Evolutionary conservation across 2,113 vertebrate genomes (phyloP).

Genomic region (Irena cyanogastra): DNA sequence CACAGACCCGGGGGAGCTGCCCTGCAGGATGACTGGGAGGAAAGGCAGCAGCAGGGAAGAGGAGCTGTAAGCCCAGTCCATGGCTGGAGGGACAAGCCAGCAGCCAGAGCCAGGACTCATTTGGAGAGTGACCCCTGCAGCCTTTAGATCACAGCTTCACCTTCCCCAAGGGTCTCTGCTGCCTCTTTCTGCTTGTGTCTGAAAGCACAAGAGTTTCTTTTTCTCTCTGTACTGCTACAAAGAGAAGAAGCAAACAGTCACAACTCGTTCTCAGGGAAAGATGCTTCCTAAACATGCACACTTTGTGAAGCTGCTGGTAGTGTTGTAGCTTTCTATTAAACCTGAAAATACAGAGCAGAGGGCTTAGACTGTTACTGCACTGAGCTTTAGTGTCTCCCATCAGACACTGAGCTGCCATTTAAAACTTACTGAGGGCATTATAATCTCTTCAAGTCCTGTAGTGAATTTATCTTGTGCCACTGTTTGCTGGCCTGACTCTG

Average conservation of each 20-base stretch:
- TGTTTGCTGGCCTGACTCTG: background rate
- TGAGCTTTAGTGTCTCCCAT: background rate
- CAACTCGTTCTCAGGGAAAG: background rate
- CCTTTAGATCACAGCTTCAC: background rate
- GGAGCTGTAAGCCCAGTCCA: background rate
- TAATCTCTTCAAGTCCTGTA: background rate
- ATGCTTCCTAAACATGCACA: background rate
- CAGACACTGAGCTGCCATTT: background rate
- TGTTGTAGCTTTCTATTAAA: background rate
- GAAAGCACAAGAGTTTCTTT: background rate
- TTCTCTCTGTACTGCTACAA: background rate
- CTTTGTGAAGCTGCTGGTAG: background rate
- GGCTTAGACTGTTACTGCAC: background rate
- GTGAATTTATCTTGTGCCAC: background rate
- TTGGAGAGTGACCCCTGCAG: background rate
- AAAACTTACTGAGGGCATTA: background rate
- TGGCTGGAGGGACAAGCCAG: background rate
- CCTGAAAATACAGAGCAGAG: background rate
- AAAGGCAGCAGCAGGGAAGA: background rate
- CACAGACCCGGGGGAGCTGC: background rate
- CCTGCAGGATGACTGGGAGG: background rate
- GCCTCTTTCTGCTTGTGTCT: background rate
- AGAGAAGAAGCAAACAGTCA: background rate
- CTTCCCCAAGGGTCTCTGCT: background rate
- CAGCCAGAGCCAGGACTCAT: background rate